A percentile compares a stretch with the other conserved stretches of the same genome.
Evolutionary conservation across 1,140 invertebrate genomes (phyloP).

Genomic region (Camponotus floridanus): DNA sequence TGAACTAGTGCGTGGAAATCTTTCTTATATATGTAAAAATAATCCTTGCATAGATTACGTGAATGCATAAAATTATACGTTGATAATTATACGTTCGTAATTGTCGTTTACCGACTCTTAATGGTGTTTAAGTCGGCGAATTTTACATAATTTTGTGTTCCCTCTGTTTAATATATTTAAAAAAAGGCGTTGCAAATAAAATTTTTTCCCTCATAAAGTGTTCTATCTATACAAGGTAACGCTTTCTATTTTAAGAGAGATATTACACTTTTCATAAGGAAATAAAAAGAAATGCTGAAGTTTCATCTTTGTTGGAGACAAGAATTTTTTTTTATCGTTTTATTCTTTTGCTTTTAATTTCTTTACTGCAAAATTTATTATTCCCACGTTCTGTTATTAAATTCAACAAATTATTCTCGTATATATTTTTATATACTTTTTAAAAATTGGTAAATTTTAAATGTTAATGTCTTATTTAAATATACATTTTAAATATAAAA

Average conservation of each 20-base stretch:
- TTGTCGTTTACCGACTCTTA: slow-evolving; percentile 2
- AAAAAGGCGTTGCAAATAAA: slow-evolving; percentile 11
- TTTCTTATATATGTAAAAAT: slow-evolving; percentile 1
- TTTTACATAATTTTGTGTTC: slow-evolving; percentile 5
- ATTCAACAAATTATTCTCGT: neutral
- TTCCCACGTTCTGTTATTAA: neutral
- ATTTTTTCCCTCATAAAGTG: neutral
- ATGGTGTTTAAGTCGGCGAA: neutral
- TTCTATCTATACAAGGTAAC: neutral
- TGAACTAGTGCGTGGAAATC: neutral
- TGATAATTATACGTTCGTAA: slow-evolving; percentile 19
- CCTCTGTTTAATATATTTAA: neutral
- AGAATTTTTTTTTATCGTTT: neutral
- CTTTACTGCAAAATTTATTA: slow-evolving; percentile 18
- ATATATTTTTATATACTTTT: neutral
- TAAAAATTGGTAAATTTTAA: neutral
- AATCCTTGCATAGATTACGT: neutral
- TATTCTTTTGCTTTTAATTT: slow-evolving; percentile 34
- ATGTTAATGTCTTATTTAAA: too few species aligned
- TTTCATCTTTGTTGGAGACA: slow-evolving; percentile 20
- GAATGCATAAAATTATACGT: slow-evolving; percentile 3
- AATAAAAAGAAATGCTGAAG: slow-evolving; percentile 22
- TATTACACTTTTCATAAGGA: neutral
- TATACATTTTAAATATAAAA: too few species aligned
- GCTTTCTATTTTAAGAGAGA: slow-evolving; percentile 4